Percentiles rank a stretch among this genome's conserved stretches.
Evolutionary conservation across 2,888 invertebrate species (phyloP).

Genomic region (Uropetala carovei): DNA sequence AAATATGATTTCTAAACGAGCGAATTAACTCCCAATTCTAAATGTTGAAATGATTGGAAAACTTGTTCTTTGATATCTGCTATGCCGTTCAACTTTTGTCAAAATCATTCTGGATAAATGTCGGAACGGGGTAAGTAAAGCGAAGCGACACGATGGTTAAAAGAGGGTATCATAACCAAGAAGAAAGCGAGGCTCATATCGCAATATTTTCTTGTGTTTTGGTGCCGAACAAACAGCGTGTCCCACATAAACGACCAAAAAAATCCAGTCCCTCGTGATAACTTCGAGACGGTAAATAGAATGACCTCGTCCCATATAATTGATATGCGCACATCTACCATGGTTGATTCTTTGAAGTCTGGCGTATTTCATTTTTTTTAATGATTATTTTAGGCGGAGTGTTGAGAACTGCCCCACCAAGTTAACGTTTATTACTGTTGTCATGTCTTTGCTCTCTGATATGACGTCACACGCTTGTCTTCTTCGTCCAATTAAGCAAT

Average conservation of each 20-base stretch:
- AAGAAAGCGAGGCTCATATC: background rate
- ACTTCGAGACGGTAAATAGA: constrained; percentile 15
- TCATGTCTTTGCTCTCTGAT: no score
- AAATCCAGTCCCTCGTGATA: constrained; percentile 27
- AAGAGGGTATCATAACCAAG: no score
- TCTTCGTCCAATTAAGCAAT: no score
- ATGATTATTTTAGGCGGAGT: no score
- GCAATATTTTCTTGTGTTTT: background rate
- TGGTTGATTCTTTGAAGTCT: background rate
- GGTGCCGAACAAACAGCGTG: constrained; percentile 5
- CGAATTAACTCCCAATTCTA: no score
- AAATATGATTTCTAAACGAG: no score
- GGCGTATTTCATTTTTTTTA: no score
- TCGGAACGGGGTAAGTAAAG: background rate
- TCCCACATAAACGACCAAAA: constrained; percentile 18
- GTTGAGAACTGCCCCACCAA: no score
- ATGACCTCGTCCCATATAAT: constrained; percentile 47
- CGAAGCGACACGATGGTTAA: background rate
- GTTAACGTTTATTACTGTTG: no score
- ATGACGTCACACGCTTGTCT: no score
- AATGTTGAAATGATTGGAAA: background rate
- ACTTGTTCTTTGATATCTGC: background rate
- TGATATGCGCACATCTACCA: background rate
- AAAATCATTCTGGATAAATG: background rate
- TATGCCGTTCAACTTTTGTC: background rate